phyloP scores from a whole-genome alignment of 2,113 vertebrate genomes.

The Bettongia penicillata region DNA sequence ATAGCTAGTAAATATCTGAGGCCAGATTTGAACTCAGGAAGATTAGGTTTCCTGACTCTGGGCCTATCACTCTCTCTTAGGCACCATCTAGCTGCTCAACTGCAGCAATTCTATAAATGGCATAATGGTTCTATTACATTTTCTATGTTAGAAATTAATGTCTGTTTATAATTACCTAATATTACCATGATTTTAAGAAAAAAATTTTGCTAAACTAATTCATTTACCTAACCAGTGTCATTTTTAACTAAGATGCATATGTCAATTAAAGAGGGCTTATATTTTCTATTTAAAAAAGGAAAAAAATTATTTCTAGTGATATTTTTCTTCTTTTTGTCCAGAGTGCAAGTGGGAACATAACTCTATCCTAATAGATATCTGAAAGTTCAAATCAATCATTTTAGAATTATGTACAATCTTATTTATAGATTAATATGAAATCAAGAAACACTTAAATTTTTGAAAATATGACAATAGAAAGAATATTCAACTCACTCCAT shows the following conservation, averaged over 20 bases:
- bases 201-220: constrained; percentile 20
- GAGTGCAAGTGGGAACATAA: background rate
- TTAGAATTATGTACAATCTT: background rate
- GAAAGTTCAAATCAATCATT: background rate
- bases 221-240: constrained; percentile 30
- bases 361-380: background rate
- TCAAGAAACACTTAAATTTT: background rate
- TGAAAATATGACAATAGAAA: background rate
- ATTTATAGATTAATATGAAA: background rate
- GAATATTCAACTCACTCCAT: constrained; percentile 1
- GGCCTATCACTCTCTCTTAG: background rate
- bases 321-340: background rate
- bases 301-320: background rate
- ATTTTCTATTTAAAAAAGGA: background rate
- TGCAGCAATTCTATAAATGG: constrained; percentile 5
- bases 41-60: background rate
- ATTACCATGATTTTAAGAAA: constrained; percentile 42
- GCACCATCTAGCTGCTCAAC: background rate
- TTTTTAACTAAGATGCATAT: background rate
- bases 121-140: constrained; percentile 32
- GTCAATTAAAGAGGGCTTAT: background rate
- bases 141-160: background rate
- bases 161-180: constrained; percentile 17
- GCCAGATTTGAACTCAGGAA: background rate
- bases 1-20: background rate